Evolutionary conservation across 2,113 vertebrate species (phyloP).

Genomic region (Suricata suricatta): DNA sequence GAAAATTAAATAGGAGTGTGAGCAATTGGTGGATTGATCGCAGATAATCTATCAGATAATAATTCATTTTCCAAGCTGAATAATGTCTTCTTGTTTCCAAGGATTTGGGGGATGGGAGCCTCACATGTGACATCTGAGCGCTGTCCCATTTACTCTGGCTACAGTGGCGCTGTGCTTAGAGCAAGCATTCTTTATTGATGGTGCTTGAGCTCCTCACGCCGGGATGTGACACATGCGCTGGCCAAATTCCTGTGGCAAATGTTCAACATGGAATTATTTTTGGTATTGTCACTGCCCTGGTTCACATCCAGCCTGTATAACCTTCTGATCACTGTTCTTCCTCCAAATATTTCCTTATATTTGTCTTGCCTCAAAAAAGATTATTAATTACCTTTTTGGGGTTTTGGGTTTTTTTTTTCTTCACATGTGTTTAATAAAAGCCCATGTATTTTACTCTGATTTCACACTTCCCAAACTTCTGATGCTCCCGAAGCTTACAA

Average conservation of each 20-base stretch:
- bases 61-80: neutral
- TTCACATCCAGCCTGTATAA: neutral
- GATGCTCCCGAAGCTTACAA: neutral
- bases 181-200: constrained; percentile 2
- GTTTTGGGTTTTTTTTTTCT: neutral
- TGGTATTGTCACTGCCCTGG: neutral
- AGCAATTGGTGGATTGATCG: neutral
- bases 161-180: neutral
- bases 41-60: neutral
- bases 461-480: constrained; percentile 23
- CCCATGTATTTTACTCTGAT: neutral
- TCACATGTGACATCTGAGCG: neutral
- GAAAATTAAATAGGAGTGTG: neutral
- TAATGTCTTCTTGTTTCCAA: neutral
- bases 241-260: neutral
- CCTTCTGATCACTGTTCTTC: neutral
- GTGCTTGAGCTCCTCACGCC: neutral
- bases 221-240: neutral
- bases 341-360: neutral
- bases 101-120: accelerated
- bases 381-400: neutral
- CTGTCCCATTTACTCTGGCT: neutral
- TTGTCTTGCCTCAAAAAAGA: neutral
- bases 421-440: constrained; percentile 9
- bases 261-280: neutral